Conservation (phyloP, 2,888 invertebrate genomes). For the Nysson spinosus region DNA sequence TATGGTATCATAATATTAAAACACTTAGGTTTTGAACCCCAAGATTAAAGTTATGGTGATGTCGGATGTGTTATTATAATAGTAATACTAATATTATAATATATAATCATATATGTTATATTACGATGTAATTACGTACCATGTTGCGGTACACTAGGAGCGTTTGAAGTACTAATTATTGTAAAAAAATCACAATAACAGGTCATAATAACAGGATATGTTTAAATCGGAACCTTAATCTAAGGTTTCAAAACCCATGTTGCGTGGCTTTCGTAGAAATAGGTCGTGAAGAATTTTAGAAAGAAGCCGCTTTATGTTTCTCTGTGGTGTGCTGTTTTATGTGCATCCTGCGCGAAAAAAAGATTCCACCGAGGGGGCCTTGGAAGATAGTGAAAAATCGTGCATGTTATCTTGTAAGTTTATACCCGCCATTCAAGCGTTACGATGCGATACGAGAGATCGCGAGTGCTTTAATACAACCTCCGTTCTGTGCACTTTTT, state of each 20-base stretch:
- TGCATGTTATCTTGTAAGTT: conserved; percentile 9
- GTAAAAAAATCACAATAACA: too few species aligned
- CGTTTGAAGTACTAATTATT: too few species aligned
- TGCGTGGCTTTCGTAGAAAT: background rate
- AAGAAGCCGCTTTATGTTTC: conserved; percentile 13
- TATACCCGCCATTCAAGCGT: conserved; percentile 13
- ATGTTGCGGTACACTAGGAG: too few species aligned
- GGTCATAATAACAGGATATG: too few species aligned
- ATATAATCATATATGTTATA: too few species aligned
- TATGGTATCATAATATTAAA: too few species aligned
- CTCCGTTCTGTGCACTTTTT: background rate
- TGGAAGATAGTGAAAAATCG: conserved; percentile 29
- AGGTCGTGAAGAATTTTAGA: conserved; percentile 15
- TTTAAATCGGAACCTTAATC: too few species aligned
- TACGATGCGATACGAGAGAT: conserved; percentile 12
- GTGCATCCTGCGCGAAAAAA: conserved; percentile 22
- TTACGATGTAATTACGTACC: too few species aligned
- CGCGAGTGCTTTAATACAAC: background rate
- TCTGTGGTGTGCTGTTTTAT: conserved; percentile 18
- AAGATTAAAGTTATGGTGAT: too few species aligned
- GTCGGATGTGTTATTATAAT: too few species aligned
- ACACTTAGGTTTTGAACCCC: too few species aligned
- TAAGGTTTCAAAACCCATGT: background rate
- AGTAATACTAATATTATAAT: too few species aligned
- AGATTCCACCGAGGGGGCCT: background rate